Base-by-base conservation (phyloP, 2,888 invertebrate genomes). In the Lithosia quadra region DNA sequence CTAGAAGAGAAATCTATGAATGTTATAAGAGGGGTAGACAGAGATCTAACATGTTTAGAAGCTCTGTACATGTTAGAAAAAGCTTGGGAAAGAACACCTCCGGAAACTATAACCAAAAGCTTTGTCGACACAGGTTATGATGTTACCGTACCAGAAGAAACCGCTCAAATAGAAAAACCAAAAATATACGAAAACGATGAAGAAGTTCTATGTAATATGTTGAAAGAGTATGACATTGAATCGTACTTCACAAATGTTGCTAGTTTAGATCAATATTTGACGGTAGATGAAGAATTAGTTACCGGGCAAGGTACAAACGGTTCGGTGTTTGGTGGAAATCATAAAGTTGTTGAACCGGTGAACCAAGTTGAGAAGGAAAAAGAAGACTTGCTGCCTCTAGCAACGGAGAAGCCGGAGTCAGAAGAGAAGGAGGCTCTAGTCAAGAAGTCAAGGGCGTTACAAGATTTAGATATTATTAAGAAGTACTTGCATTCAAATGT, bases 311-410 rank as follows among this genome's bases (percentile, higher is more conserved):
- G 89, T 0, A 88, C 89, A 0, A 88, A 88, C 18, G 78, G 82
- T 0, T 88, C 88, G 0, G 87, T 89, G 0, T 89, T 89, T 36
- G 89, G 88, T 4, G 89, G 89, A 0, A 89, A 88, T 59, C 89
- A 88, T 65, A 87, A 82, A 73, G 78, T 79, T 0, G 68, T 4
- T 15, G 81, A 82, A 56, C 73, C 80, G 0, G 22, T 71, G 7
- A 69, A 61, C 5, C 65, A 28, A 3, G 61, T 58, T 1, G 79
- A 79, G 21, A 79, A 68, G 28, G 82, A 80, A 11, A 78, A 77
- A 22, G 82, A 82, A 55, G 85, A 82, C 43, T 69, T 85, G 63
- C 67, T 88, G 53, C 86, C 88, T 11, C 64, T 88, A 33, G 84
- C 82, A 1, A 87, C 85, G 10, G 81, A 86, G 5, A 84, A 82